Evolutionary conservation across 2,888 invertebrate genomes (phyloP), one percentile per base, ranked within the genome.

Genomic region (Horisme vitalbata): DNA sequence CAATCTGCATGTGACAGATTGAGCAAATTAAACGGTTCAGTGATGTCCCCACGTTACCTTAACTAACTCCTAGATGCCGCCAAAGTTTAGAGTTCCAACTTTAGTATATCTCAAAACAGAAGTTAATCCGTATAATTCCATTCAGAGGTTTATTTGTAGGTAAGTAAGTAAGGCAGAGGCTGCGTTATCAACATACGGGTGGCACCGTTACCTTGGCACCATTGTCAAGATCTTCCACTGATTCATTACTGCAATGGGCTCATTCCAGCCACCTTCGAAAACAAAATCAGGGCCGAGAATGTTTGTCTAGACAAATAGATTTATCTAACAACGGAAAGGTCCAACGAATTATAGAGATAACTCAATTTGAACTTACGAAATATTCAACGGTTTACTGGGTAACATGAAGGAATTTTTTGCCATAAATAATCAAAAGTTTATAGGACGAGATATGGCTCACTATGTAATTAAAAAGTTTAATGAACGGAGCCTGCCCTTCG

Each of bases 141-240:
- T 52, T 54, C 36, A 24, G 10, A 10, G 18, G 18, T 18, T 18
- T 18, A 63, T 66, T 57, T 52, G 57, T 54, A 52, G 10, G 43
- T 36, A 49, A 47, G 54, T 59, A 55, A 59, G 65, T 61, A 55
- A 41, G 31, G 43, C 38, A 57, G 65, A 80, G 80, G 81, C 69
- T 83, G 74, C 68, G 74, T 81, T 84, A 84, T 84, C 87, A 57
- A 48, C 65, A 88, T 88, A 83, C 84, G 88, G 88, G 88, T 73
- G 59, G 57, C 57, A 51, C 62, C 56, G 61, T 71, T 61, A 71
- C 87, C 87, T 84, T 87, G 87, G 75, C 87, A 76, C 73, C 68
- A 63, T 76, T 86, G 58, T 57, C 49, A 57, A 65, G 65, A 71
- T 75, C 76, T 68, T 68, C 68, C 63, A 63, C 69, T 69, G 66